A percentile compares a stretch with the other conserved stretches of the same genome.
Evolutionary conservation across 2,888 invertebrate genomes (phyloP).

Genomic region (Heteromyza rotundicornis): DNA sequence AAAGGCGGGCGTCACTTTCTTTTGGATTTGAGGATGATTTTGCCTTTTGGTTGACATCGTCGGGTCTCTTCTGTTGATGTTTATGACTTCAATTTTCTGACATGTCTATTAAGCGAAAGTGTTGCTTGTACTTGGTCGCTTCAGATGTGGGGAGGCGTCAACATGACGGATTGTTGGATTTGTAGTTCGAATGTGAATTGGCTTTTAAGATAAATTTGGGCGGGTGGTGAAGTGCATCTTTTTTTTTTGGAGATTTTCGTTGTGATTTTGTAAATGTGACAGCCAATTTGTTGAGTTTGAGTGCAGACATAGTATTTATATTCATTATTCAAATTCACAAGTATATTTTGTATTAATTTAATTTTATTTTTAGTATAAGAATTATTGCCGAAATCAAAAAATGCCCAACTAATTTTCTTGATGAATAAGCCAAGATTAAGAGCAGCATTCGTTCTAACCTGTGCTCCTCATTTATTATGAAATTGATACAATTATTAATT

Average conservation of each 20-base stretch:
- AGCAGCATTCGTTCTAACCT: no score
- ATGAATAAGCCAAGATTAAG: no score
- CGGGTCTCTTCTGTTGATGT: not conserved
- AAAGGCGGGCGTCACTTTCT: not conserved
- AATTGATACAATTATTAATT: conserved; percentile 44
- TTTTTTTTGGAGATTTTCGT: not conserved
- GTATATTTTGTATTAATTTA: no score
- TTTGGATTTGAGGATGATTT: not conserved
- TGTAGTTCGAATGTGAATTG: conserved; percentile 24
- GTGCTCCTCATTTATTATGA: conserved; percentile 1
- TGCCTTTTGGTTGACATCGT: no score
- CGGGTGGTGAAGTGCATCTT: conserved; percentile 1
- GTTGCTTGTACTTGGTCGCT: not conserved
- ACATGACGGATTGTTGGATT: conserved; percentile 31
- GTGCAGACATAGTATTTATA: conserved; percentile 3
- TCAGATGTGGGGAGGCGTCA: conserved; percentile 33
- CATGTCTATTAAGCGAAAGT: conserved; percentile 2
- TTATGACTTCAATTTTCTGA: not conserved
- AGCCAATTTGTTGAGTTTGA: conserved; percentile 24
- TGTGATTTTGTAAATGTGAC: conserved; percentile 26
- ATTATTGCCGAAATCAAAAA: not conserved
- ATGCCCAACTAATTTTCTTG: not conserved
- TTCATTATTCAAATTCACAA: not conserved
- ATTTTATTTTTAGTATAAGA: no score
- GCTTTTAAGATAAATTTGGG: conserved; percentile 27